phyloP scores from a whole-genome alignment of 2,113 vertebrate genomes.

The Plestiodon gilberti region DNA sequence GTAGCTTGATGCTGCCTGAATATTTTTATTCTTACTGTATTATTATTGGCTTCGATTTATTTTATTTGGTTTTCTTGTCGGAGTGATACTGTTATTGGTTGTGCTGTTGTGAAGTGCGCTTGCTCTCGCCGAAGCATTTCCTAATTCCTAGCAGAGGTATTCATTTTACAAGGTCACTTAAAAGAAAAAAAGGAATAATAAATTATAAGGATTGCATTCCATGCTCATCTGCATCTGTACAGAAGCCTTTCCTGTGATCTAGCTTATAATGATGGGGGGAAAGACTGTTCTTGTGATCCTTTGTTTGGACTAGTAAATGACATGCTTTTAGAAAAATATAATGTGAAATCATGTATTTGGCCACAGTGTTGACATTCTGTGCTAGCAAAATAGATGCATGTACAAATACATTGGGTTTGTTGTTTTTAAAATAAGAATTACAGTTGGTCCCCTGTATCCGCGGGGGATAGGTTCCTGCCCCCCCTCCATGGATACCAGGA shows the following conservation, averaged over 20 bases:
- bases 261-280: constrained; percentile 32
- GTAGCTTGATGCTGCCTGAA: constrained; percentile 31
- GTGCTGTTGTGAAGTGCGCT: constrained; percentile 63
- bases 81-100: constrained; percentile 59
- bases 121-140: constrained; percentile 56
- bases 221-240: constrained; percentile 51
- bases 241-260: constrained; percentile 3
- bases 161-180: constrained; percentile 22
- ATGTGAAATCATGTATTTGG: not conserved
- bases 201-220: constrained; percentile 58
- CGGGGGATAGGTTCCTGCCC: no score
- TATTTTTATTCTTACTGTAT: not conserved
- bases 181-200: constrained; percentile 38
- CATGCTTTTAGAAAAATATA: not conserved
- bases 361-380: no score
- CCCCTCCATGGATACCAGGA: no score
- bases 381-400: not conserved
- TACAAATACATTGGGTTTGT: not conserved
- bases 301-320: not conserved
- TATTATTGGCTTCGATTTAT: constrained; percentile 54
- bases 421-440: not conserved
- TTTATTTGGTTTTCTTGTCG: not conserved
- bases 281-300: no score
- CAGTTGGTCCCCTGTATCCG: no score
- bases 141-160: constrained; percentile 41